Conservation (phyloP, 2,113 vertebrate genomes). For the Narcine bancroftii region DNA sequence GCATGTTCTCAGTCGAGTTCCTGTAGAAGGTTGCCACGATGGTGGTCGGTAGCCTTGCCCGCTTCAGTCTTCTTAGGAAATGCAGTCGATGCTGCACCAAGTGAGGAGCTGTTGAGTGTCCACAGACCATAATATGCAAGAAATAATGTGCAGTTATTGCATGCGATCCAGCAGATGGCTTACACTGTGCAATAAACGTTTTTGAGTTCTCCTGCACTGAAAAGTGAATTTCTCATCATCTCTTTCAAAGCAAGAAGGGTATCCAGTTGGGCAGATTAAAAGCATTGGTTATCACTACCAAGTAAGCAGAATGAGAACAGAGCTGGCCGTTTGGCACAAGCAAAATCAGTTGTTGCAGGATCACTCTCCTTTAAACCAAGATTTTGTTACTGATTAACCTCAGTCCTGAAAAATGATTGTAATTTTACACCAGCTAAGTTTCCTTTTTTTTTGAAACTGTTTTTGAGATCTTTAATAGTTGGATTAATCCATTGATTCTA, state of each 20-base stretch:
- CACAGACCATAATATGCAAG: neutral
- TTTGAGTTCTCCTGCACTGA: neutral
- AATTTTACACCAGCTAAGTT: neutral
- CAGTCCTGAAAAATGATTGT: neutral
- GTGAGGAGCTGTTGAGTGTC: too few relatives aligned
- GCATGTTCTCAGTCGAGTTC: too few relatives aligned
- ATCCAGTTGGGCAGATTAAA: too few relatives aligned
- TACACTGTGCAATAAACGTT: neutral
- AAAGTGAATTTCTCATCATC: neutral
- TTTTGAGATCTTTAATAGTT: neutral
- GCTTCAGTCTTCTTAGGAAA: too few relatives aligned
- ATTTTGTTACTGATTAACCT: neutral
- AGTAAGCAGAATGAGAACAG: too few relatives aligned
- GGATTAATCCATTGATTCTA: neutral
- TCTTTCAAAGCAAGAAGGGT: neutral
- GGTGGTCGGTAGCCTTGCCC: too few relatives aligned
- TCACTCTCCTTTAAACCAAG: neutral
- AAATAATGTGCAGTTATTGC: neutral
- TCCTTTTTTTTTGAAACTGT: neutral
- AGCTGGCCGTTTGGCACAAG: neutral
- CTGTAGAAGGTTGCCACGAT: too few relatives aligned
- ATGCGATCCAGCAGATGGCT: neutral
- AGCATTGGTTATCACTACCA: too few relatives aligned
- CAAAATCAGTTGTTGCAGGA: neutral
- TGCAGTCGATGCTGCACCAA: too few relatives aligned